A percentile compares a stretch with the other conserved stretches of the same genome.
Evolutionary conservation across 2,888 invertebrate genomes (phyloP).

Genomic region (Hedychridium roseum): DNA sequence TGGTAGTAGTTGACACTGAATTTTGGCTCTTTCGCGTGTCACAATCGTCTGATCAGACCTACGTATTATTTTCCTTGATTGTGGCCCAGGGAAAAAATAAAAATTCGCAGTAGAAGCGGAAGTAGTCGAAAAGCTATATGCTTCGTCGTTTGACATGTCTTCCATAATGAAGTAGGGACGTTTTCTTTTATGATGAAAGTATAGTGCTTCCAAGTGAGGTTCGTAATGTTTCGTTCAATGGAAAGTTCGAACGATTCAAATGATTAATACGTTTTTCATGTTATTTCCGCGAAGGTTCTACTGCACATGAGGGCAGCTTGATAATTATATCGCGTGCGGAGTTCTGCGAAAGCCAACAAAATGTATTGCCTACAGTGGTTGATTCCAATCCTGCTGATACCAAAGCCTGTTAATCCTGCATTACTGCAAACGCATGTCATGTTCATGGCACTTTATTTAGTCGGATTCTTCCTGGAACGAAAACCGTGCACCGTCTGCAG

Average conservation of each 20-base stretch:
- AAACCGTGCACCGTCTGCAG: conserved; percentile 98
- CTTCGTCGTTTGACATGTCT: no score
- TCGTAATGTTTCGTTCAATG: conserved; percentile 1
- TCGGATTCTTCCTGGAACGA: conserved; percentile 95
- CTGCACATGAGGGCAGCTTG: conserved; percentile 21
- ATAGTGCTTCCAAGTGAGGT: conserved; percentile 30
- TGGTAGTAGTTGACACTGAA: no score
- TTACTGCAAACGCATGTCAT: conserved; percentile 95
- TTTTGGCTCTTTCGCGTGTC: no score
- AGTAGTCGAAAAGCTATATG: no score
- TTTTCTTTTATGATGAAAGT: no score
- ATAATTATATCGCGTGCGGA: conserved; percentile 12
- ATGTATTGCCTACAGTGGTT: conserved; percentile 99
- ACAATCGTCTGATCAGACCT: no score
- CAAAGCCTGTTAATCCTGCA: conserved; percentile 97
- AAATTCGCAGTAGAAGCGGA: no score
- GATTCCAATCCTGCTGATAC: conserved; percentile 94
- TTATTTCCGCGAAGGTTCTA: conserved; percentile 22
- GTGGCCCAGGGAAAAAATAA: no score
- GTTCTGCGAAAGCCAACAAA: conserved; percentile 22
- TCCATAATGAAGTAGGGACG: no score
- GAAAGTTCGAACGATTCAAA: neutral
- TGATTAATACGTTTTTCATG: conserved; percentile 5
- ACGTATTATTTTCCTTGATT: no score
- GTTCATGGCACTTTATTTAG: conserved; percentile 95